Evolutionary conservation across 2,113 vertebrate genomes (phyloP).

Genomic region (Erythrolamprus reginae): DNA sequence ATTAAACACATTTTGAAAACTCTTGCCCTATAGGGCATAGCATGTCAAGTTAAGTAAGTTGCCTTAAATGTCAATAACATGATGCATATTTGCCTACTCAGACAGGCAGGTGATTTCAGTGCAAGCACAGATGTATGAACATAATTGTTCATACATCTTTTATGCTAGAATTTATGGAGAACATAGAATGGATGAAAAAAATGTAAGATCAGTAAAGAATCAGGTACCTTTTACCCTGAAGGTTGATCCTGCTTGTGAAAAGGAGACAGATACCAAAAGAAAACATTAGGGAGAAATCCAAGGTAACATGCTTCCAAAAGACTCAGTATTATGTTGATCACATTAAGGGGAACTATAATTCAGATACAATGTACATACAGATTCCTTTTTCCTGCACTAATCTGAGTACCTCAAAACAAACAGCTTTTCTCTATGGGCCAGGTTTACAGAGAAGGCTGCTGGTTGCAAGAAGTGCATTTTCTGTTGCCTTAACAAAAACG

Average conservation of each 20-base stretch:
- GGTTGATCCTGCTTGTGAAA: slow-evolving; percentile 97
- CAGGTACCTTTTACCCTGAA: slow-evolving; percentile 98
- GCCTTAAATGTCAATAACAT: slow-evolving; percentile 41
- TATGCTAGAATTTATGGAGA: slow-evolving; percentile 67
- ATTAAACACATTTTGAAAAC: too few species aligned
- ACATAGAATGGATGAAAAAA: slow-evolving; percentile 69
- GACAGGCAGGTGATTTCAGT: slow-evolving; percentile 50
- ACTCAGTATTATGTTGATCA: neutral
- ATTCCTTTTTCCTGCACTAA: neutral
- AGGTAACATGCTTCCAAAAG: slow-evolving; percentile 28
- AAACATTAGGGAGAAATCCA: slow-evolving; percentile 70
- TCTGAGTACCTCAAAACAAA: neutral
- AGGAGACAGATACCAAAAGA: slow-evolving; percentile 82
- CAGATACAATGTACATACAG: neutral
- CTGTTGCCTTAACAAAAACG: neutral
- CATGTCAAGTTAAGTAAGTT: slow-evolving; percentile 50
- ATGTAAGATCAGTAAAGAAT: slow-evolving; percentile 72
- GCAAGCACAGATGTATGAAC: slow-evolving; percentile 69
- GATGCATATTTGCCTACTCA: slow-evolving; percentile 57
- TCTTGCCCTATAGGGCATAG: slow-evolving; percentile 23
- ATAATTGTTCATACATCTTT: slow-evolving; percentile 67
- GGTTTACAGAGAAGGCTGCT: neutral
- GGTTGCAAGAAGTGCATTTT: neutral
- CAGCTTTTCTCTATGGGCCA: neutral
- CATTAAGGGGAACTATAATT: neutral